A percentile compares a stretch with the other conserved stretches of the same genome.
phyloP scores from a whole-genome alignment of 1,140 invertebrate genomes.

The Asobara japonica region DNA sequence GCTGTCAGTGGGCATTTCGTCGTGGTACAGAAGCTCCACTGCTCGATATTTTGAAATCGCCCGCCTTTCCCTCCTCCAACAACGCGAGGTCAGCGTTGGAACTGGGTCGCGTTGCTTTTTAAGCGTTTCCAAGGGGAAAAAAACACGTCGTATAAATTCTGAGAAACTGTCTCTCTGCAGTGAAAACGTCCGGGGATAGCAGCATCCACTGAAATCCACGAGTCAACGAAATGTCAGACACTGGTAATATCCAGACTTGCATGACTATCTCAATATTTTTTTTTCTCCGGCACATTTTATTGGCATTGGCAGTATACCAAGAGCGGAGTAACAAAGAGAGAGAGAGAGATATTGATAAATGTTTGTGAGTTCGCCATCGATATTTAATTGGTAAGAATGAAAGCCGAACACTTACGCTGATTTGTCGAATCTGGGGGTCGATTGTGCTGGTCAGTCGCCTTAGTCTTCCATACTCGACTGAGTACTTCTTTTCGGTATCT shows the following conservation, averaged over 20 bases:
- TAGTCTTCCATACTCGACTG: conserved; percentile 70
- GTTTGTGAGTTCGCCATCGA: background rate
- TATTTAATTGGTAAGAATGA: background rate
- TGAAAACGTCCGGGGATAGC: background rate
- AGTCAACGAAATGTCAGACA: conserved; percentile 6
- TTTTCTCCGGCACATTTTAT: conserved; percentile 11
- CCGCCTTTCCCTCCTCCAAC: background rate
- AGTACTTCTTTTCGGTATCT: conserved; percentile 64
- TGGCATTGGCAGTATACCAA: conserved; percentile 17
- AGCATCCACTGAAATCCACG: background rate
- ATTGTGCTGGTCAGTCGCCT: conserved; percentile 70
- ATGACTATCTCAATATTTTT: conserved; percentile 14
- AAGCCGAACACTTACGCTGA: conserved; percentile 39
- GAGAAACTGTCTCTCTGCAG: background rate
- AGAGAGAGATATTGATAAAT: background rate
- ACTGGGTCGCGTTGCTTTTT: conserved; percentile 32
- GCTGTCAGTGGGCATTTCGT: background rate
- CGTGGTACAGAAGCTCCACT: background rate
- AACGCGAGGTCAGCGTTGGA: background rate
- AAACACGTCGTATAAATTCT: background rate
- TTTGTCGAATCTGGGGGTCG: conserved; percentile 50
- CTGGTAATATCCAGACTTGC: background rate
- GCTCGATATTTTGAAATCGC: conserved; percentile 20
- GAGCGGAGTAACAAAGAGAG: background rate
- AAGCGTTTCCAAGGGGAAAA: background rate